Conservation (phyloP, 2,888 invertebrate genomes). For the Lepidocyrtoides sp. region DNA sequence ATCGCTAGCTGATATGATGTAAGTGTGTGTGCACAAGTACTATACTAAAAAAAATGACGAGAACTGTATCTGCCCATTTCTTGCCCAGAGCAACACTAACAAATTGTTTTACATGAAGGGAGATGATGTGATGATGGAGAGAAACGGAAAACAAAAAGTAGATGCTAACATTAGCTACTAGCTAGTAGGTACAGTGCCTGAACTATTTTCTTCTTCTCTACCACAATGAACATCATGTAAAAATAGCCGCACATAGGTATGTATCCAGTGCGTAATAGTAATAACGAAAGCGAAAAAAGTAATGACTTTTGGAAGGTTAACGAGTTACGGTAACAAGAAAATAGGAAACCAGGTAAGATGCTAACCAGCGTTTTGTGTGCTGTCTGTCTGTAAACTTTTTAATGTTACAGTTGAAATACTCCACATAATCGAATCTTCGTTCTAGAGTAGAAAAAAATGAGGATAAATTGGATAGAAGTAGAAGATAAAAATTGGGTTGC, state of each 20-base stretch:
- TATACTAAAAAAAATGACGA: not conserved
- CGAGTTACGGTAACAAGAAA: not conserved
- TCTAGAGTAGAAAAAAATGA: not conserved
- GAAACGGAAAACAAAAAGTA: not conserved
- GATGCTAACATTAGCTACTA: too few relatives aligned
- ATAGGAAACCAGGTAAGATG: not conserved
- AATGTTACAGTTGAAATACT: not conserved
- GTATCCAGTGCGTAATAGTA: not conserved
- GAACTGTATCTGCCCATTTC: not conserved
- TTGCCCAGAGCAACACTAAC: not conserved
- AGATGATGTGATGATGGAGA: too few relatives aligned
- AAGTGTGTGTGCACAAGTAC: not conserved
- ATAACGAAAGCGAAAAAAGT: conserved; percentile 3
- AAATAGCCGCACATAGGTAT: not conserved
- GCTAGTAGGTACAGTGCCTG: too few relatives aligned
- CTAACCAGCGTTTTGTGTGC: not conserved
- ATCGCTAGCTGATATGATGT: too few relatives aligned
- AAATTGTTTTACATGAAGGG: too few relatives aligned
- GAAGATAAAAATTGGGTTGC: conserved; percentile 43
- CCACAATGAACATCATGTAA: not conserved
- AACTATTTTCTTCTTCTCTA: too few relatives aligned
- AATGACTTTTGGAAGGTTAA: conserved; percentile 46
- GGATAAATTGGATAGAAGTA: conserved; percentile 53
- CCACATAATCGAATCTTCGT: conserved; percentile 35
- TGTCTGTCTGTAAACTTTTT: not conserved